These are phyloP conservation scores for Rhynchotus rufescens DNA, from an alignment of 2,797 vertebrate genomes.

Conservation along the genomic window DNA sequence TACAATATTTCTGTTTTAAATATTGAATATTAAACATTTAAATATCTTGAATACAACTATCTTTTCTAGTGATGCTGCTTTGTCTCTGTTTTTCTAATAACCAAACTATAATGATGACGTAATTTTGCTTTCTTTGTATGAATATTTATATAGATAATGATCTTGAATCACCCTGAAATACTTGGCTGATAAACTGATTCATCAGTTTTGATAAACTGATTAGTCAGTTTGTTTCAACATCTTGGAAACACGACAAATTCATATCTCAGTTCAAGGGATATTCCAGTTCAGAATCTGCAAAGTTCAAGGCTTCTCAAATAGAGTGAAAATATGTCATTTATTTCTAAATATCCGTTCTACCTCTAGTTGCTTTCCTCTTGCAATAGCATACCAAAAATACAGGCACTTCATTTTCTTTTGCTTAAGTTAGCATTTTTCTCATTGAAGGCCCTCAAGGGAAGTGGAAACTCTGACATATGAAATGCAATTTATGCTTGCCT, in stretches of 20 bases:
- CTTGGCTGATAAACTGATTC: neutral
- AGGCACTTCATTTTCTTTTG: constrained; percentile 48
- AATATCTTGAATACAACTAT: neutral
- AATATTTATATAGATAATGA: constrained; percentile 10
- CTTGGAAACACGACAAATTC: neutral
- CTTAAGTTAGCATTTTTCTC: constrained; percentile 59
- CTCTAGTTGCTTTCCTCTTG: neutral
- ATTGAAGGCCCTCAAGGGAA: constrained; percentile 56
- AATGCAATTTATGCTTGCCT: constrained; percentile 60
- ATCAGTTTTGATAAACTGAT: neutral
- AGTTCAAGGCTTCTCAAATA: neutral
- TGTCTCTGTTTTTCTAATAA: neutral
- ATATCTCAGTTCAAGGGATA: neutral
- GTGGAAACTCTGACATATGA: constrained; percentile 40
- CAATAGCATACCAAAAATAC: neutral
- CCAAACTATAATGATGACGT: neutral
- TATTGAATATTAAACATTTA: neutral
- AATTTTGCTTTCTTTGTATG: neutral
- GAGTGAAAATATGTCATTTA: neutral
- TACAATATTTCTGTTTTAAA: neutral
- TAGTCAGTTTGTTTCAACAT: neutral
- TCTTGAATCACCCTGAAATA: neutral
- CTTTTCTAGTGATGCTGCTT: neutral
- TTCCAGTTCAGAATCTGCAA: neutral
- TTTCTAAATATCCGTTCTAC: neutral